These are phyloP conservation scores for Novumbra hubbsi DNA, from an alignment of 2,797 vertebrate species.

Conservation along the genomic window DNA sequence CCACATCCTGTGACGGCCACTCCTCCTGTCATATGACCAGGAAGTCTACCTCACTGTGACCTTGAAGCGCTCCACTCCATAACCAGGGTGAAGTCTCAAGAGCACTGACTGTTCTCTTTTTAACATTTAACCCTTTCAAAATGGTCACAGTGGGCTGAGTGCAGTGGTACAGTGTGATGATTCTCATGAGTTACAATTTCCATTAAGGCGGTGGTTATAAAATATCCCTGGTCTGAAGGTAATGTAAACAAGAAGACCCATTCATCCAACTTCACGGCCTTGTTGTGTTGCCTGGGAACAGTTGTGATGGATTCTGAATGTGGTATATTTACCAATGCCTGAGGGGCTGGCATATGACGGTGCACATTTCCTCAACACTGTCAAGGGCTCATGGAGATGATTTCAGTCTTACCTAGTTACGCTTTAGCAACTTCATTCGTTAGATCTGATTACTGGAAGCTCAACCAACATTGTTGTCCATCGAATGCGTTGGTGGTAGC, in stretches of 20 bases:
- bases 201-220: neutral
- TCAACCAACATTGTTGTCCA: too few species aligned
- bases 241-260: neutral
- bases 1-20: neutral
- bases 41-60: neutral
- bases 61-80: neutral
- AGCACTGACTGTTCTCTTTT: neutral
- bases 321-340: too few species aligned
- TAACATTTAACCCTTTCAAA: neutral
- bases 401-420: too few species aligned
- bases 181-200: neutral
- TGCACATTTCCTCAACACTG: too few species aligned
- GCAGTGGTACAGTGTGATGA: neutral
- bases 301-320: neutral
- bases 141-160: neutral
- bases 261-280: neutral
- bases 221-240: neutral
- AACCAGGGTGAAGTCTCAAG: neutral
- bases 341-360: too few species aligned
- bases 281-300: neutral
- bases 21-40: neutral
- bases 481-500: too few species aligned
- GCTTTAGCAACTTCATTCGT: too few species aligned
- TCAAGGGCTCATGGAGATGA: too few species aligned
- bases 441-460: too few species aligned